phyloP scores from a whole-genome alignment of 37 sponge, comb jelly and placozoan genomes.

The Cladorhizidae sp. region DNA sequence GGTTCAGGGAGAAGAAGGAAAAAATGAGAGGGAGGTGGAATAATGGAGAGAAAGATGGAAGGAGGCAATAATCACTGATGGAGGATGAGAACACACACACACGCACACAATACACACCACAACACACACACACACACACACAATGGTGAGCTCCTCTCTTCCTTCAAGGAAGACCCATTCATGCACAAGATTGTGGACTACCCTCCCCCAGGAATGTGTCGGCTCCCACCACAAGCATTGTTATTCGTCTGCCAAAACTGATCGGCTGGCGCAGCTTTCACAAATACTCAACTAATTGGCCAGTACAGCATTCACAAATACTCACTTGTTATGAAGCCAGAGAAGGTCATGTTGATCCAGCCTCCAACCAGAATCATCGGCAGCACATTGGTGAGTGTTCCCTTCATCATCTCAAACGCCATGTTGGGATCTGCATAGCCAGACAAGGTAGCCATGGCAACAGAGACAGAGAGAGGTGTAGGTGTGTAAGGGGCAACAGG shows the following conservation, averaged over 20 bases:
- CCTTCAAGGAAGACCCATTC: too few relatives aligned
- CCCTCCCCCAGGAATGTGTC: too few relatives aligned
- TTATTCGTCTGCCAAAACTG: too few relatives aligned
- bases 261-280: too few relatives aligned
- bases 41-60: not conserved
- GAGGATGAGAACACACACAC: not conserved
- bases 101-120: too few relatives aligned
- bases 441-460: not conserved
- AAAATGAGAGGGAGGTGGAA: not conserved
- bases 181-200: too few relatives aligned
- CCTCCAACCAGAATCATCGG: slow-evolving; percentile 99
- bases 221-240: too few relatives aligned
- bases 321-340: slow-evolving; percentile 95
- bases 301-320: too few relatives aligned
- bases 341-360: slow-evolving; percentile 98
- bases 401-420: slow-evolving; percentile 98
- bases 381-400: slow-evolving; percentile 90
- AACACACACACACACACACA: too few relatives aligned
- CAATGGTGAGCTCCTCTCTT: too few relatives aligned
- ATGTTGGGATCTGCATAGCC: slow-evolving; percentile 94
- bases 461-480: not conserved
- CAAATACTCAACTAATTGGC: too few relatives aligned
- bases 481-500: not conserved
- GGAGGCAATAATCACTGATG: not conserved
- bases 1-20: not conserved